phyloP scores from a whole-genome alignment of 2,797 vertebrate species.

The Chanos chanos region DNA sequence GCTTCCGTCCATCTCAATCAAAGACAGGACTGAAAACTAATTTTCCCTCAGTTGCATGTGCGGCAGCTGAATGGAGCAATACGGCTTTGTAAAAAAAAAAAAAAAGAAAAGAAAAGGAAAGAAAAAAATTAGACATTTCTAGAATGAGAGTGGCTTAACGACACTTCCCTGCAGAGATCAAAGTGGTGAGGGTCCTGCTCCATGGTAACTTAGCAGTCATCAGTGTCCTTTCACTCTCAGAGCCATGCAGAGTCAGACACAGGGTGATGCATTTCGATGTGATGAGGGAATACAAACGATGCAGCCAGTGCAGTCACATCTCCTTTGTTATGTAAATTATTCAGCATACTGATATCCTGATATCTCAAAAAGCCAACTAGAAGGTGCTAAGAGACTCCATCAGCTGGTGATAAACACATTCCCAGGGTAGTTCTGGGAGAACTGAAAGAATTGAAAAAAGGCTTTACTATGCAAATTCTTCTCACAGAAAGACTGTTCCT shows the following conservation, averaged over 20 bases:
- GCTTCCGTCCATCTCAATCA: slow-evolving; percentile 26
- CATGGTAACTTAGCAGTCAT: not conserved
- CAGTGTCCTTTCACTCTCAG: not conserved
- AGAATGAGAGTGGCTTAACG: slow-evolving; percentile 18
- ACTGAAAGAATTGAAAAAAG: not conserved
- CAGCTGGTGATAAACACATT: not conserved
- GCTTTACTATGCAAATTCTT: not conserved
- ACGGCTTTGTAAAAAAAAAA: slow-evolving; percentile 12
- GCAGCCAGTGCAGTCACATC: slow-evolving; percentile 24
- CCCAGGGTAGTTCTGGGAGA: not conserved
- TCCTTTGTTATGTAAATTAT: slow-evolving; percentile 48
- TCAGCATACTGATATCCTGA: not conserved
- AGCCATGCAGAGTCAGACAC: not conserved
- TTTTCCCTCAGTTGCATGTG: slow-evolving; percentile 11
- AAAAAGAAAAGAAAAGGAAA: too few species aligned
- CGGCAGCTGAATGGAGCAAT: not conserved
- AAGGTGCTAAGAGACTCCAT: not conserved
- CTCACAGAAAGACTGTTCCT: not conserved
- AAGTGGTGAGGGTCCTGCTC: slow-evolving; percentile 19
- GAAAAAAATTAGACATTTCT: too few species aligned
- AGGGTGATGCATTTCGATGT: slow-evolving; percentile 45
- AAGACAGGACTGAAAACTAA: not conserved
- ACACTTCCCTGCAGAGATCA: not conserved
- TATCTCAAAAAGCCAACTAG: not conserved
- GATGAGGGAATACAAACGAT: slow-evolving; percentile 43